These are phyloP conservation scores for Unio delphinus DNA, from an alignment of 2,888 invertebrate genomes.

Conservation along the genomic window DNA sequence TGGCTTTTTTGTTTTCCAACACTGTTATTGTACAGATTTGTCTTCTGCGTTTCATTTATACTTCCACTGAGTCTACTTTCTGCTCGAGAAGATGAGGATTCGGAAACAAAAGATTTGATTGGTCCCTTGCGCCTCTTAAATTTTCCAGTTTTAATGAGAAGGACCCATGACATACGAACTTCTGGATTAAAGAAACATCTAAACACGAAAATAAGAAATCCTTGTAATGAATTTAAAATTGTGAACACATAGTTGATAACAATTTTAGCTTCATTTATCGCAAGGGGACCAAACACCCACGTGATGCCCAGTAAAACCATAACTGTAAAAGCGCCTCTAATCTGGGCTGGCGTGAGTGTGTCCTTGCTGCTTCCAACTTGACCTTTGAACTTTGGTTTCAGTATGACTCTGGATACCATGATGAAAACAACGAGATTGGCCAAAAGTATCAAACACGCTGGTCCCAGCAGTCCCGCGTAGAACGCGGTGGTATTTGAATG, in stretches of 20 bases:
- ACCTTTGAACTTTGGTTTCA: slow-evolving; percentile 59
- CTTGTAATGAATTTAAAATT: slow-evolving; percentile 64
- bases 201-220: slow-evolving; percentile 64
- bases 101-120: slow-evolving; percentile 45
- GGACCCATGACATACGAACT: slow-evolving; percentile 60
- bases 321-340: slow-evolving; percentile 64
- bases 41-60: slow-evolving; percentile 32
- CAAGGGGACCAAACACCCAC: slow-evolving; percentile 67
- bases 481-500: slow-evolving; percentile 68
- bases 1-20: slow-evolving; percentile 21
- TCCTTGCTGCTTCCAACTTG: slow-evolving; percentile 36
- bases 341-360: slow-evolving; percentile 50
- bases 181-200: slow-evolving; percentile 63
- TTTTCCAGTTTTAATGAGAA: slow-evolving; percentile 60
- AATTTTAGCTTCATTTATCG: slow-evolving; percentile 59
- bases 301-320: slow-evolving; percentile 64
- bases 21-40: slow-evolving; percentile 28
- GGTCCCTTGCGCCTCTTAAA: slow-evolving; percentile 59
- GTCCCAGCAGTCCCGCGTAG: slow-evolving; percentile 71
- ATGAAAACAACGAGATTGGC: slow-evolving; percentile 72
- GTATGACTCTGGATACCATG: slow-evolving; percentile 62
- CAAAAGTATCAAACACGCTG: slow-evolving; percentile 70
- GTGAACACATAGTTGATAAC: slow-evolving; percentile 65
- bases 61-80: slow-evolving; percentile 37
- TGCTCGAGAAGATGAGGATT: slow-evolving; percentile 49